Evolutionary conservation across 2,113 vertebrate genomes (phyloP), one percentile per base, ranked within the genome.

Genomic region (Castor canadensis): DNA sequence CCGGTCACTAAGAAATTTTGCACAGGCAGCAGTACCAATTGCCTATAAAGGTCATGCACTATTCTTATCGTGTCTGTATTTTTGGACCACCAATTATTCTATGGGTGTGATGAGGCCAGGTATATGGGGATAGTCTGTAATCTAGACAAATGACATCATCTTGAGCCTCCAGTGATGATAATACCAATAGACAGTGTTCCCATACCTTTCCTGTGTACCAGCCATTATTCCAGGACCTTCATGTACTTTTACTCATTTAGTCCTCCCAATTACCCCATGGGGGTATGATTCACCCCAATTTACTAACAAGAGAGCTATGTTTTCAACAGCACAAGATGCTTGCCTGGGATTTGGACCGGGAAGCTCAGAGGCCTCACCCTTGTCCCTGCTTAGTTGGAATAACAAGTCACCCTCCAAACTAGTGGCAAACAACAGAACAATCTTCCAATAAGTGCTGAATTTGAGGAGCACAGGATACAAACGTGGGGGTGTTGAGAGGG

Each of bases 11-110:
- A 0, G 69, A 9, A 17, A 19, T 30, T 7, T 66, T 16, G 6
- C 45, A 0, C 17, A 26, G 9, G 6, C 4, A 0, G 26, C 30
- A 3, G 15, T 2, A 43, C 28, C 11, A 9, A 22, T 24, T 13
- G 3, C 12, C 4, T 9, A 0, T 26, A 64, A 66, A 58, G 6
- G 8, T 7, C 24, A 3, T 5, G 1, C 11, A 13, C 60, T 71
- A 32, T 13, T 89, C 17, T 24, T 20, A 28, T 54, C 24, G 47
- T 11, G 35, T 19, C 5, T 81, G 0, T 47, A 17, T 69, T 72
- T 11, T 58, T 75, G 32, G 45, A 64, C 43, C 69, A 24, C 35
- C 13, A 45, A 5, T 81, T 87, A 19, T 67, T 32, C 54, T 58
- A 0, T 3, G 1, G 47, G 28, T 66, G 13, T 86, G 16, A 28